Conservation (phyloP, 2,888 invertebrate genomes). For the Drosophila hamatofila region DNA sequence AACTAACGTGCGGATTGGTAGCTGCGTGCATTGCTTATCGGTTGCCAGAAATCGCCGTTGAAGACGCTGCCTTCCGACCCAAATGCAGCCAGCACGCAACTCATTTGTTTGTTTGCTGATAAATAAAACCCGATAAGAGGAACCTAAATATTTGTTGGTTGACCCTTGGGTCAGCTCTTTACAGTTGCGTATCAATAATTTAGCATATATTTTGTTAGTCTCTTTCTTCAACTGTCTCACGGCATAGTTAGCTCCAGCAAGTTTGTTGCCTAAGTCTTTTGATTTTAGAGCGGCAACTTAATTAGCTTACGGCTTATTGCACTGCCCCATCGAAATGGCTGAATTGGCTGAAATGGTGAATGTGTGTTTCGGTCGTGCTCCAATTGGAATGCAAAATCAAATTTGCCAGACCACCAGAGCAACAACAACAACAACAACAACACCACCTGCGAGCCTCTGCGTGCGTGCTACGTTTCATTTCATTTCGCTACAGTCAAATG, state of each 20-base stretch:
- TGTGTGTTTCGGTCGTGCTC: conserved; percentile 74
- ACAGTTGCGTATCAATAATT: neutral
- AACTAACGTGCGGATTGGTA: conserved; percentile 39
- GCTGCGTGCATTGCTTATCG: conserved; percentile 64
- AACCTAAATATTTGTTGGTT: conserved; percentile 12
- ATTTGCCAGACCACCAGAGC: conserved; percentile 70
- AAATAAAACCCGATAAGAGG: conserved; percentile 26
- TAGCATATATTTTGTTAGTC: neutral
- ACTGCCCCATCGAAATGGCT: conserved; percentile 38
- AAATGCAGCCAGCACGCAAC: conserved; percentile 63
- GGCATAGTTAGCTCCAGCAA: conserved; percentile 13
- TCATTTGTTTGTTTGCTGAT: conserved; percentile 71
- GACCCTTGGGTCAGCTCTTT: conserved; percentile 39
- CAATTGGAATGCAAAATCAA: conserved; percentile 77
- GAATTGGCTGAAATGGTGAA: conserved; percentile 58
- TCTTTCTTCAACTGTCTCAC: neutral
- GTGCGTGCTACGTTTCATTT: conserved; percentile 82
- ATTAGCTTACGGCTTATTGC: conserved; percentile 71
- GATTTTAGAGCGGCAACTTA: conserved; percentile 64
- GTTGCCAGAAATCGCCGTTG: conserved; percentile 47
- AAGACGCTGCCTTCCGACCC: conserved; percentile 4
- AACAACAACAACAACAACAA: conserved; percentile 35
- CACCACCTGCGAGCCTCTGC: conserved; percentile 33
- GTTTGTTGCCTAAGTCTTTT: conserved; percentile 63
- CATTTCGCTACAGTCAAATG: conserved; percentile 79